These are phyloP conservation scores for Tethea ocularis DNA, from an alignment of 2,888 invertebrate species.

Conservation along the genomic window DNA sequence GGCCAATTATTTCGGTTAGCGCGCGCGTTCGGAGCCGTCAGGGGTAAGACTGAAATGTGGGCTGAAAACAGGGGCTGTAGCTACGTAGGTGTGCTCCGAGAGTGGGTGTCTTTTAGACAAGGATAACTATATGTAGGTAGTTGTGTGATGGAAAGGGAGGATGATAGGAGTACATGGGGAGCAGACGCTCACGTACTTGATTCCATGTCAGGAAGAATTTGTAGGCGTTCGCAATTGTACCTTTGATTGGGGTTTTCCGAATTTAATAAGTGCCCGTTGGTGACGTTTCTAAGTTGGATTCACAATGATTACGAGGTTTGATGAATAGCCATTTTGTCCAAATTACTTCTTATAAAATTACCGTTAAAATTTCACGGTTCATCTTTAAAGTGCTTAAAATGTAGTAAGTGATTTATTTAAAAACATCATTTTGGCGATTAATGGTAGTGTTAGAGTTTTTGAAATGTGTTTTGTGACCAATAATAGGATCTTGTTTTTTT, in stretches of 20 bases:
- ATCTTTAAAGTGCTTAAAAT: background rate
- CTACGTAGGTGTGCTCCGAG: slow-evolving; percentile 52
- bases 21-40: slow-evolving; percentile 41
- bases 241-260: slow-evolving; percentile 68
- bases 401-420: background rate
- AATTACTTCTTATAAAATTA: background rate
- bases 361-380: background rate
- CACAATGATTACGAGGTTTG: slow-evolving; percentile 15
- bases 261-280: slow-evolving; percentile 57
- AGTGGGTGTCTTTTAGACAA: slow-evolving; percentile 69
- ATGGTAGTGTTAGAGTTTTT: background rate
- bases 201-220: slow-evolving; percentile 66
- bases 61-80: slow-evolving; percentile 69
- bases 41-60: slow-evolving; percentile 67
- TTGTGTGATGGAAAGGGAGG: slow-evolving; percentile 35
- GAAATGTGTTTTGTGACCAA: background rate
- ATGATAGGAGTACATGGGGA: slow-evolving; percentile 45
- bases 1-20: slow-evolving; percentile 16
- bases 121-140: slow-evolving; percentile 32
- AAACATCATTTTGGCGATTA: background rate
- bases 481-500: no score
- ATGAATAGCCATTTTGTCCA: slow-evolving; percentile 7
- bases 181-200: slow-evolving; percentile 53
- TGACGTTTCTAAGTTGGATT: slow-evolving; percentile 25
- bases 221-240: slow-evolving; percentile 73